phyloP scores from a whole-genome alignment of 2,797 vertebrate genomes.

The Monodelphis domestica region DNA sequence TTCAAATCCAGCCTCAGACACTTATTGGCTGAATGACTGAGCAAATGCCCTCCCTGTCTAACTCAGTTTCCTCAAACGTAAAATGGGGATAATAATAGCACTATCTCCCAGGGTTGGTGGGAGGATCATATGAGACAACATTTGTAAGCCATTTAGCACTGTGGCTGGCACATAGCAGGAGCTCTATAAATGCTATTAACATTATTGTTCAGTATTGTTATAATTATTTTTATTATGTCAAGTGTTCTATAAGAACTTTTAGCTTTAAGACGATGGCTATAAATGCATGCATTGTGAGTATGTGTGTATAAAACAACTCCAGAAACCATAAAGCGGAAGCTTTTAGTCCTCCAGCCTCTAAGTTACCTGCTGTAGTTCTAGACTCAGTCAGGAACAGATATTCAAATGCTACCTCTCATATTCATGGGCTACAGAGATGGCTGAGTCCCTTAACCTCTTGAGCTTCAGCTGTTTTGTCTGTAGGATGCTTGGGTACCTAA shows the following conservation, averaged over 20 bases:
- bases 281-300: background rate
- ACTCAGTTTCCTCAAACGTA: background rate
- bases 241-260: too few species aligned
- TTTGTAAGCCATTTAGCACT: too few species aligned
- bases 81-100: too few species aligned
- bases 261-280: background rate
- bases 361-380: background rate
- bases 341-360: background rate
- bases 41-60: too few species aligned
- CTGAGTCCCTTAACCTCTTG: background rate
- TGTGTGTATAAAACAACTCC: too few species aligned
- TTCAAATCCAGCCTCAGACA: background rate
- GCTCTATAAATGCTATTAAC: too few species aligned
- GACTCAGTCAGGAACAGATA: background rate
- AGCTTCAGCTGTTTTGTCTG: background rate
- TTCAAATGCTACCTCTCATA: background rate
- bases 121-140: too few species aligned
- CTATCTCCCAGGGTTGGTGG: too few species aligned
- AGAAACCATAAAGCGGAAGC: too few species aligned
- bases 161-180: too few species aligned
- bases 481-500: background rate
- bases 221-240: too few species aligned
- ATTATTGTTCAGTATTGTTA: too few species aligned
- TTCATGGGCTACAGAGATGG: background rate
- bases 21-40: background rate